Percentiles rank a stretch among this genome's conserved stretches.
phyloP scores from a whole-genome alignment of 2,113 vertebrate species.

The Melanocharis versteri region DNA sequence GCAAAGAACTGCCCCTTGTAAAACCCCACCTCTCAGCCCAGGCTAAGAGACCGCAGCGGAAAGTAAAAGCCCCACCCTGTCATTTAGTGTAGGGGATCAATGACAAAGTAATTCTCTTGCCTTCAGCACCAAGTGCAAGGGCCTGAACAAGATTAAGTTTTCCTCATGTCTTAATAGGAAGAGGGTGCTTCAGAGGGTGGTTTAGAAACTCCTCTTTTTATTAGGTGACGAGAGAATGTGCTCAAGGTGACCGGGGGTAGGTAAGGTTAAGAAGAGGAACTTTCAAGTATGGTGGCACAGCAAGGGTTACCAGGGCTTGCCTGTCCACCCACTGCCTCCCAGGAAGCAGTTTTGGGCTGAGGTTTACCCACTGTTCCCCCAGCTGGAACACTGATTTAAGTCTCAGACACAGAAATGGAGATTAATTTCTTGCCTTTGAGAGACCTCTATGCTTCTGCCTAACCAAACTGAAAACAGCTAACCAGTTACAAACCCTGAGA shows the following conservation, averaged over 20 bases:
- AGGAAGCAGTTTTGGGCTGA: not conserved
- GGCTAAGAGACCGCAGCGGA: not conserved
- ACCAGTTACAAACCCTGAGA: not conserved
- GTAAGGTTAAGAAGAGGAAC: not conserved
- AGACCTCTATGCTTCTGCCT: not conserved
- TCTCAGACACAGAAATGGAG: not conserved
- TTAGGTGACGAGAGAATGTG: fast-evolving
- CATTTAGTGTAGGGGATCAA: not conserved
- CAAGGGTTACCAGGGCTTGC: not conserved
- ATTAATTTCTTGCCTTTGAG: not conserved
- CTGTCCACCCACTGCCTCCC: not conserved
- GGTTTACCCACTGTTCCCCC: not conserved
- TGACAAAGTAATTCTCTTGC: not conserved
- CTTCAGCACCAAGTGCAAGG: fast-evolving
- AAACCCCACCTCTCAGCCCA: not conserved
- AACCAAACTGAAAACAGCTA: not conserved
- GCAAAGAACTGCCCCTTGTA: not conserved
- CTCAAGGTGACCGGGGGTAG: not conserved
- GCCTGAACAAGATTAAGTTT: not conserved
- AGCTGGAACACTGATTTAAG: not conserved
- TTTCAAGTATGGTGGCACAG: not conserved
- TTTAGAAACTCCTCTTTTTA: not conserved
- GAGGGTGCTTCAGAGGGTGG: not conserved
- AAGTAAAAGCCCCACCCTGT: not conserved
- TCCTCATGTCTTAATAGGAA: not conserved